Base-by-base conservation (phyloP, 2,797 vertebrate species). In the Anolis apletophallus region DNA sequence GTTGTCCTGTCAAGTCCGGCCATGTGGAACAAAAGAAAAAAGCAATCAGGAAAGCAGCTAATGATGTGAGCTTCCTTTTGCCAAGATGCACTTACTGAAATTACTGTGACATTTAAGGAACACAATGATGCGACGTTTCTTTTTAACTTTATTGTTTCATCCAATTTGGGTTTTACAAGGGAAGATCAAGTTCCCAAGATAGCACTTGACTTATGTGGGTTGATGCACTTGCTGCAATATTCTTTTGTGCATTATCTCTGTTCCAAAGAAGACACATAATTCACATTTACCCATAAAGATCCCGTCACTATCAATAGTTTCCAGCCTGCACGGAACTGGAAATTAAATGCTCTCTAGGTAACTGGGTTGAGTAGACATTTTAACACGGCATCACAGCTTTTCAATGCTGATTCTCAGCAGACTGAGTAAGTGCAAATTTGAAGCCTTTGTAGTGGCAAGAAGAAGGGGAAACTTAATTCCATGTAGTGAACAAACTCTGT, bases 61-160 rank as follows among this genome's bases (percentile, higher is more conserved):
- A 95, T 94, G 90, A 93, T 92, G 81, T 81, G 85, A 89, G 84
- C 61, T 94, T 0, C 73, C 79, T 81, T 92, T 83, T 90, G 91
- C 92, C 92, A 95, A 93, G 87, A 94, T 90, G 90, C 92, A 93
- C 91, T 93, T 92, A 94, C 80, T 93, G 89, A 93, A 92, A 87
- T 92, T 92, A 92, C 91, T 94, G 91, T 93, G 90, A 91, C 87
- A 87, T 95, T 90, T 91, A 95, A 95, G 88, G 90, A 94, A 93
- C 80, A 92, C 90, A 94, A 91, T 85, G 90, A 93, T 91, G 90
- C 79, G 87, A 89, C 93, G 90, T 94, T 95, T 93, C 92, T 95
- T 94, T 94, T 90, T 87, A 93, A 94, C 84, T 93, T 94, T 90
- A 93, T 90, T 94, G 89, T 92, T 94, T 92, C 74, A 74, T 94